These are phyloP conservation scores for Acromyrmex heyeri DNA, from an alignment of 1,140 invertebrate species.

Conservation along the genomic window DNA sequence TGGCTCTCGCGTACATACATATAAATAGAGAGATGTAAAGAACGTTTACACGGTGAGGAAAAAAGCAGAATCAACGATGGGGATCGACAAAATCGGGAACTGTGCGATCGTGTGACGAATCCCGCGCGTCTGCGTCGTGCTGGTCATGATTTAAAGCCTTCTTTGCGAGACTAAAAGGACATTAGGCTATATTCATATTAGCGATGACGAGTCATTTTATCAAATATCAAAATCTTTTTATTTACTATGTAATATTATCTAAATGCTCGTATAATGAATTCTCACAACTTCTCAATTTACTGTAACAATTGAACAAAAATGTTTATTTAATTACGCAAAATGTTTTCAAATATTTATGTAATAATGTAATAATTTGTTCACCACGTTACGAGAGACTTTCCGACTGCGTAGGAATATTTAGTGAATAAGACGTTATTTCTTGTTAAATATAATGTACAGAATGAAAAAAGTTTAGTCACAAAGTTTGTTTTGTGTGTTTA, in stretches of 20 bases:
- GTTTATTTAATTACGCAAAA: no score
- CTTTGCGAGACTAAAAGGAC: slow-evolving; percentile 30
- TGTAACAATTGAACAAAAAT: no score
- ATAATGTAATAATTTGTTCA: background rate
- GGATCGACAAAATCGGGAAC: slow-evolving; percentile 67
- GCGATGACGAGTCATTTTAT: background rate
- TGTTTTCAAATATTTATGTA: no score
- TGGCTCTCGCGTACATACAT: slow-evolving; percentile 49
- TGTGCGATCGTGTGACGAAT: slow-evolving; percentile 72
- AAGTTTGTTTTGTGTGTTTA: no score
- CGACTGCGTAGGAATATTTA: background rate
- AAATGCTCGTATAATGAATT: slow-evolving; percentile 3
- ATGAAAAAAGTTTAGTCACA: no score
- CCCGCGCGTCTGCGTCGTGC: slow-evolving; percentile 49
- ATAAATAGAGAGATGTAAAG: slow-evolving; percentile 23
- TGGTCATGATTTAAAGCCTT: slow-evolving; percentile 67
- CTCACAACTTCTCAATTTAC: background rate
- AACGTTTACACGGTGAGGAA: slow-evolving; percentile 63
- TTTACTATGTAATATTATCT: background rate
- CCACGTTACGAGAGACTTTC: background rate
- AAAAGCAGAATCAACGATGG: slow-evolving; percentile 64
- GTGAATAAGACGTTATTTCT: background rate
- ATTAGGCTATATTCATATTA: slow-evolving; percentile 63
- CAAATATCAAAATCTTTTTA: slow-evolving; percentile 5
- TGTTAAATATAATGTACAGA: background rate